Percentiles rank a stretch among this genome's conserved stretches.
These are phyloP conservation scores for Apamea epomidion DNA, from an alignment of 2,888 invertebrate genomes.

Conservation along the genomic window DNA sequence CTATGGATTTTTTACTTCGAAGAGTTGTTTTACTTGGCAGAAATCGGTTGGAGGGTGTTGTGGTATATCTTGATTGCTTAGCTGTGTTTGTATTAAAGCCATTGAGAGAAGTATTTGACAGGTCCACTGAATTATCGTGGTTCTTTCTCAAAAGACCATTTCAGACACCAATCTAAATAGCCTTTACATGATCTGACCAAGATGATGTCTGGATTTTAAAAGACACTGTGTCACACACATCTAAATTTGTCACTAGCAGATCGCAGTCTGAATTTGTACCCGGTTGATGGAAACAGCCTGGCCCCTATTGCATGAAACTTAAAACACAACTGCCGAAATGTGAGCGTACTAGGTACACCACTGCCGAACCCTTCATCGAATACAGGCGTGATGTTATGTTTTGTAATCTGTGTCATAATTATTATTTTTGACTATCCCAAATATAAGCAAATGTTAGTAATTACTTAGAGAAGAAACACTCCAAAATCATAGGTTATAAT, in stretches of 20 bases:
- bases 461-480: not conserved
- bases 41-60: not conserved
- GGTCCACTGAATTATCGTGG: not conserved
- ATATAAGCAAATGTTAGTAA: not conserved
- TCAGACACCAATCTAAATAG: not conserved
- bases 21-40: conserved; percentile 36
- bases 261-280: not conserved
- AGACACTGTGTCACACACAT: not conserved
- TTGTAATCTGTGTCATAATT: not conserved
- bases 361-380: too few species aligned
- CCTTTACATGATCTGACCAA: not conserved
- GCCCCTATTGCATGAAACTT: too few species aligned
- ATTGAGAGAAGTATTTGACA: not conserved
- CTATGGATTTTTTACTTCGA: conserved; percentile 36
- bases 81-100: not conserved
- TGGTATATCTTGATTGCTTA: not conserved
- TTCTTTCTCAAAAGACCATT: not conserved
- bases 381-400: not conserved
- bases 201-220: not conserved
- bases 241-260: not conserved
- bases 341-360: too few species aligned
- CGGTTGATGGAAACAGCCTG: not conserved
- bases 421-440: not conserved
- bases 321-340: too few species aligned
- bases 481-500: not conserved